Evolutionary conservation across 2,113 vertebrate genomes (phyloP), one percentile per base, ranked within the genome.

Genomic region (Etia nguti): DNA sequence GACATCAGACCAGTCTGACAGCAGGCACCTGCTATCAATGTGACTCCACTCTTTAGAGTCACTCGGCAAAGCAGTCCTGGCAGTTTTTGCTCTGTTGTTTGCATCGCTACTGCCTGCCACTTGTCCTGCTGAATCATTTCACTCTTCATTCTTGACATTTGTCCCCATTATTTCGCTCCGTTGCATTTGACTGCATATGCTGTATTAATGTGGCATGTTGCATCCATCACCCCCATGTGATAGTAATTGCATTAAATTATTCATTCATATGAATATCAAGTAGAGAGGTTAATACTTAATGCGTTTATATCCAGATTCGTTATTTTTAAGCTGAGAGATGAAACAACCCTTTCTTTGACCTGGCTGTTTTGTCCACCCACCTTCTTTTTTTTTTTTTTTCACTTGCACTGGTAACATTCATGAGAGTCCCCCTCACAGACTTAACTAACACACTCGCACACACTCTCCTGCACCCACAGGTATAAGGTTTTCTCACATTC

Each of bases 401-500:
- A 54, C 65, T 41, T 60, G 7, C 73, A 2, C 22, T 62, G 20
- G 10, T 29, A 6, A 56, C 22, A 59, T 81, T 79, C 56, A 13
- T 2, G 20, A 46, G 50, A 62, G 38, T 85, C 79, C 55, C 73
- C 65, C 34, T 87, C 70, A 60, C 31, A 88, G 59, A 24, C 60
- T 22, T 54, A 59, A 73, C 8, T 6, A 73, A 46, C 13, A 73
- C 22, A 18, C 68, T 77, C n/a, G 50, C 75, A 56, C 54, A 82
- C 55, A 75, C 56, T 79, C 59, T 80, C 34, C 12, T 52, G 26
- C 60, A 75, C 65, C 82, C 82, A 26, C 10, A 55, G 86, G 54
- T 34, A 48, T 81, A 4, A 60, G 16, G 22, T 85, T 90, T 89
- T 90, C 91, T 65, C 56, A 86, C 68, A 41, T 87, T 80, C 57